Conservation (phyloP, 1,140 invertebrate species). For the Panagrolaimus sp. region DNA sequence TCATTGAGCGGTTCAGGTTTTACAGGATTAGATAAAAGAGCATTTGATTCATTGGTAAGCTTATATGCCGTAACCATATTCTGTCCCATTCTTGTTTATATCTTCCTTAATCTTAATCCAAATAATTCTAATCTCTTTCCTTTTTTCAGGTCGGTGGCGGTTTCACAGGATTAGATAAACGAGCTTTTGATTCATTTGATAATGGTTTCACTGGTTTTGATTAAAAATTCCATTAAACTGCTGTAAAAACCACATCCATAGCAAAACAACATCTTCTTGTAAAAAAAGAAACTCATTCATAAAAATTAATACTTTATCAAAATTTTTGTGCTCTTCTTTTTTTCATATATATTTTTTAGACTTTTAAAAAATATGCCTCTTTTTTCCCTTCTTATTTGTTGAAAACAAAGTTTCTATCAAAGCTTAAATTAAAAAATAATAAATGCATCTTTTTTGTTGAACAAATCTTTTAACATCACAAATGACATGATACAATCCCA, state of each 20-base stretch:
- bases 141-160: constrained; percentile 11
- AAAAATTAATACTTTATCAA: neutral
- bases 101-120: no score
- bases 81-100: no score
- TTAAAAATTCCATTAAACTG: neutral
- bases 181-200: constrained; percentile 22
- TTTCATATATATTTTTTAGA: neutral
- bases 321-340: neutral
- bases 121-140: no score
- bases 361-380: no score
- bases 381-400: no score
- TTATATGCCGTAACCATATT: no score
- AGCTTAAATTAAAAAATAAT: no score
- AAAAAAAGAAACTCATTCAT: neutral
- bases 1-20: neutral
- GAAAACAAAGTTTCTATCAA: no score
- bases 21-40: constrained; percentile 17
- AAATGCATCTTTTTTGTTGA: no score
- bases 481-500: no score
- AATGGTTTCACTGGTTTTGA: constrained; percentile 18
- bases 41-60: constrained; percentile 23
- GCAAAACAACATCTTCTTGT: neutral
- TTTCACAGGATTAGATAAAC: constrained; percentile 16
- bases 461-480: no score
- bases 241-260: no score